These are phyloP conservation scores for Diachasma alloeum DNA, from an alignment of 1,140 invertebrate genomes.

Conservation along the genomic window DNA sequence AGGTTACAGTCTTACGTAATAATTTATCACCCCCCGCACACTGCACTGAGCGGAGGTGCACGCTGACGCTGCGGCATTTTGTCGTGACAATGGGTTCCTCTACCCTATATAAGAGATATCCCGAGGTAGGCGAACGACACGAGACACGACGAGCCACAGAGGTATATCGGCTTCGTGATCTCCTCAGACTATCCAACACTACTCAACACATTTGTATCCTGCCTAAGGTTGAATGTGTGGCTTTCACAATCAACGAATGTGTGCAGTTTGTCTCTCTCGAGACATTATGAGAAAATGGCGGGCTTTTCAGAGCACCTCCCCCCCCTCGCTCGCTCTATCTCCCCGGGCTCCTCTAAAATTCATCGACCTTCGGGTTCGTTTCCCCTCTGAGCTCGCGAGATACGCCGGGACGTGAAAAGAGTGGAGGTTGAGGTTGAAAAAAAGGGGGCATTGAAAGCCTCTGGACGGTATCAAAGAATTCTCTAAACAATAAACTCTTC, in stretches of 20 bases:
- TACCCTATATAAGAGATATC: not conserved
- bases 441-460: not conserved
- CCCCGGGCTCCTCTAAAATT: constrained; percentile 15
- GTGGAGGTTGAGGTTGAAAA: not conserved
- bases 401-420: not conserved
- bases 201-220: not conserved
- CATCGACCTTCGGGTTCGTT: constrained; percentile 22
- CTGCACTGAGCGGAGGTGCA: not conserved
- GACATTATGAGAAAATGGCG: not conserved
- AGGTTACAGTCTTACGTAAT: not conserved
- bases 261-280: constrained; percentile 2
- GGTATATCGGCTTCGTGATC: not conserved
- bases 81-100: not conserved
- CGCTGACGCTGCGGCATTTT: not conserved
- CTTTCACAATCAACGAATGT: not conserved
- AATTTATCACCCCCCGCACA: not conserved
- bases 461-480: not conserved
- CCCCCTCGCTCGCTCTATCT: not conserved
- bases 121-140: not conserved
- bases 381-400: not conserved
- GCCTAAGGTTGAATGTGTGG: not conserved
- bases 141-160: not conserved
- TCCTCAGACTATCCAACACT: not conserved
- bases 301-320: not conserved
- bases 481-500: not conserved